These are phyloP conservation scores for Sardina pilchardus DNA, from an alignment of 2,113 vertebrate species.

Conservation along the genomic window DNA sequence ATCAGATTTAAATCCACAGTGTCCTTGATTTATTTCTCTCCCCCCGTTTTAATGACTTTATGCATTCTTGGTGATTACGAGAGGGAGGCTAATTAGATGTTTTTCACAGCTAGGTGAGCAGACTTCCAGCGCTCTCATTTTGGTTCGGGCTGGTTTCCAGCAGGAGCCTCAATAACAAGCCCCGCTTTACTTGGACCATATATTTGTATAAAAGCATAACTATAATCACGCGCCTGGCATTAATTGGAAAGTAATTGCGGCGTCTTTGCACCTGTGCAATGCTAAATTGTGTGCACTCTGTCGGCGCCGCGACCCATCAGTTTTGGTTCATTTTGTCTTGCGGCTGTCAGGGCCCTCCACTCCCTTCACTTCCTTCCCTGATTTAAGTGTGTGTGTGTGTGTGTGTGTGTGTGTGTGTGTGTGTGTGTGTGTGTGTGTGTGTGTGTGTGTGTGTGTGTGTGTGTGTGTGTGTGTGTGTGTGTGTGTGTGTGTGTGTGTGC, in stretches of 20 bases:
- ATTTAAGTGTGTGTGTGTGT: not conserved
- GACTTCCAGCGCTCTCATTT: conserved; percentile 39
- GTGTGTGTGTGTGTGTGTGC: not conserved
- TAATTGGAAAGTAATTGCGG: conserved; percentile 80
- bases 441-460: not conserved
- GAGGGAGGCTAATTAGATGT: conserved; percentile 47
- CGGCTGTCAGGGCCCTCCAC: conserved; percentile 36
- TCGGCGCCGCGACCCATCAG: conserved; percentile 78
- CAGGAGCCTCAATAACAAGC: conserved; percentile 67
- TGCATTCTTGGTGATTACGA: conserved; percentile 47
- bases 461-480: not conserved
- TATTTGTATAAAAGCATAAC: conserved; percentile 71
- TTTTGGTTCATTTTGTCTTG: conserved; percentile 71
- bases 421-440: not conserved
- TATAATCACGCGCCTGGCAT: conserved; percentile 75
- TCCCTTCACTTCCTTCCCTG: conserved; percentile 20
- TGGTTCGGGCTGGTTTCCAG: conserved; percentile 52
- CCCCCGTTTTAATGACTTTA: conserved; percentile 34
- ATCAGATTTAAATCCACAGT: conserved; percentile 9
- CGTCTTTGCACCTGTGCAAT: conserved; percentile 78
- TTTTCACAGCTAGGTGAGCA: conserved; percentile 48
- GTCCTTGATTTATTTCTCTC: conserved; percentile 42
- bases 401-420: not conserved
- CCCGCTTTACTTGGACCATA: conserved; percentile 55
- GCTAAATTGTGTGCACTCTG: conserved; percentile 82